phyloP scores from a whole-genome alignment of 2,888 invertebrate genomes.

The Rutpela maculata region DNA sequence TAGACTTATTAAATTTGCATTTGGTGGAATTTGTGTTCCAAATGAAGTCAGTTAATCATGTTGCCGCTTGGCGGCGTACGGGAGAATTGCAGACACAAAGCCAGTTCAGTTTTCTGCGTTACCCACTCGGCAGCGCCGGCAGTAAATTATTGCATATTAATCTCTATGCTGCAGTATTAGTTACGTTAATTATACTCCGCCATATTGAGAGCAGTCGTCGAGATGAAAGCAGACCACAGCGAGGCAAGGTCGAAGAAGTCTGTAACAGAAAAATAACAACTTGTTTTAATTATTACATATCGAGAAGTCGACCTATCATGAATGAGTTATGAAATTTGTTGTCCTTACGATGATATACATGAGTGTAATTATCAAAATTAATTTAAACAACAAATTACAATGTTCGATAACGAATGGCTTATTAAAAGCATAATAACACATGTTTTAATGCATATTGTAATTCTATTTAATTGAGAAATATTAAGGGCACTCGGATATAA shows the following conservation, averaged over 20 bases:
- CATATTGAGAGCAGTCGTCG: constrained; percentile 70
- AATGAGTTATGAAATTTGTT: constrained; percentile 57
- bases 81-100: constrained; percentile 70
- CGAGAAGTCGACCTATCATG: constrained; percentile 53
- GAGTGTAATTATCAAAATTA: constrained; percentile 63
- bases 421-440: constrained; percentile 68
- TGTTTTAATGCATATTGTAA: constrained; percentile 68
- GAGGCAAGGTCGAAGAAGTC: constrained; percentile 60
- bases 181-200: constrained; percentile 74
- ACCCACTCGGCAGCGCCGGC: constrained; percentile 70
- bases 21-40: constrained; percentile 73
- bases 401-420: constrained; percentile 66
- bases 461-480: constrained; percentile 70
- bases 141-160: constrained; percentile 75
- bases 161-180: constrained; percentile 74
- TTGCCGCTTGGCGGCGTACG: constrained; percentile 66
- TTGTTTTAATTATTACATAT: constrained; percentile 58
- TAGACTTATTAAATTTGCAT: constrained; percentile 74
- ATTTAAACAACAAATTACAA: constrained; percentile 68
- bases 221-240: constrained; percentile 67
- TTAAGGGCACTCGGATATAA: constrained; percentile 65
- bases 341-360: constrained; percentile 54
- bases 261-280: constrained; percentile 36
- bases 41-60: constrained; percentile 74
- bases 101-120: constrained; percentile 72